Conservation (phyloP, 2,113 vertebrate species). For the Rhinogobius similis region DNA sequence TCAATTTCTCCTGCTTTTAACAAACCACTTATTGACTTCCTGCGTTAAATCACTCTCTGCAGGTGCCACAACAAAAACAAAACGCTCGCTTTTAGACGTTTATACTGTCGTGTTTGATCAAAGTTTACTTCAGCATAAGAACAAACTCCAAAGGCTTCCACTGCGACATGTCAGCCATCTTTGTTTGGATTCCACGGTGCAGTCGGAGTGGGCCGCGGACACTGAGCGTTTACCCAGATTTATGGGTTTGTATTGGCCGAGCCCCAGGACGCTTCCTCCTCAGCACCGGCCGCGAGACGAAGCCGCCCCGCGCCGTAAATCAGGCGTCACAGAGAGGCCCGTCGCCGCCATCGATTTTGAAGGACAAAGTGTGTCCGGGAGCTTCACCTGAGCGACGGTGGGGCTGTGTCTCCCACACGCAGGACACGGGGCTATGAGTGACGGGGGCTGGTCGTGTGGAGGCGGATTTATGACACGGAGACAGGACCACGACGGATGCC, state of each 20-base stretch:
- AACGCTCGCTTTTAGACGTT: neutral
- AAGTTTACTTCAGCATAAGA: neutral
- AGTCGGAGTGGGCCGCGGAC: conserved; percentile 27
- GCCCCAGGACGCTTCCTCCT: conserved; percentile 47
- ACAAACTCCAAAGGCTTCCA: neutral
- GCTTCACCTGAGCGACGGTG: conserved; percentile 4
- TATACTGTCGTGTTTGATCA: neutral
- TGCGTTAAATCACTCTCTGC: neutral
- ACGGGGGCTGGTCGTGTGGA: conserved; percentile 27
- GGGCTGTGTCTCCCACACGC: conserved; percentile 6
- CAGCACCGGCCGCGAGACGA: conserved; percentile 19
- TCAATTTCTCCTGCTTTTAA: too few relatives aligned
- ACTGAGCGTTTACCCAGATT: conserved; percentile 39
- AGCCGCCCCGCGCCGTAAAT: conserved; percentile 39
- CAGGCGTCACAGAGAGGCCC: conserved; percentile 36
- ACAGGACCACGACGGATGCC: conserved; percentile 28
- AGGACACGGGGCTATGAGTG: conserved; percentile 11
- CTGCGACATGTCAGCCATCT: conserved; percentile 1
- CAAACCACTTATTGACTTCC: too few relatives aligned
- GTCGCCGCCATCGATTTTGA: conserved; percentile 43
- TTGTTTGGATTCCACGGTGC: conserved; percentile 4
- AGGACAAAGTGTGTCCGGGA: conserved; percentile 36
- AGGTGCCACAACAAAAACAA: neutral
- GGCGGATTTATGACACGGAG: conserved; percentile 41
- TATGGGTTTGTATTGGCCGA: conserved; percentile 56